These are phyloP conservation scores for Cydia amplana DNA, from an alignment of 1,140 invertebrate genomes.

Conservation along the genomic window DNA sequence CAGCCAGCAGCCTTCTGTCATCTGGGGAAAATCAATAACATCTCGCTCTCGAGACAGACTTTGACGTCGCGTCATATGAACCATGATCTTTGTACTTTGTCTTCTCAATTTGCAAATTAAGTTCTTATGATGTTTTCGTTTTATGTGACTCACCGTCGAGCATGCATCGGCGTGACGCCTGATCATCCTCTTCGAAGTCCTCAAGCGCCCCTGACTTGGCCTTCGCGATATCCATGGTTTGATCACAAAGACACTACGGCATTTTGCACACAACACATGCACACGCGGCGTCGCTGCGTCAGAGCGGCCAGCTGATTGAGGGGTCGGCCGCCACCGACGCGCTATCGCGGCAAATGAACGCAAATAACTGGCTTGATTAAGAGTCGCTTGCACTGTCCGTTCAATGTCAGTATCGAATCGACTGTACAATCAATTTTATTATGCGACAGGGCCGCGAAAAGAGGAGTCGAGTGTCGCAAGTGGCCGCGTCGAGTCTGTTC, in stretches of 20 bases:
- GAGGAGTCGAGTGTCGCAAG: slow-evolving; percentile 66
- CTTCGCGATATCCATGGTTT: slow-evolving; percentile 66
- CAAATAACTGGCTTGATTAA: slow-evolving; percentile 64
- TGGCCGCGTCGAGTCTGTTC: slow-evolving; percentile 43
- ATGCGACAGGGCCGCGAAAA: slow-evolving; percentile 68
- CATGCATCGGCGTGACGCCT: slow-evolving; percentile 67
- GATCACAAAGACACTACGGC: slow-evolving; percentile 49
- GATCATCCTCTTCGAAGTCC: slow-evolving; percentile 66
- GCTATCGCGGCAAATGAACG: slow-evolving; percentile 56
- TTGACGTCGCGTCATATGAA: slow-evolving; percentile 25
- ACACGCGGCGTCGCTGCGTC: slow-evolving; percentile 39
- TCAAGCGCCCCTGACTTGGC: slow-evolving; percentile 57
- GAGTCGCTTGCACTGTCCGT: slow-evolving; percentile 61
- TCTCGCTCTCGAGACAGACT: slow-evolving; percentile 11
- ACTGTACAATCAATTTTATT: slow-evolving; percentile 69
- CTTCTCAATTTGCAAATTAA: slow-evolving; percentile 33
- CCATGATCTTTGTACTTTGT: slow-evolving; percentile 40
- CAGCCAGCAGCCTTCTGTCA: slow-evolving; percentile 10
- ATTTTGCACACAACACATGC: slow-evolving; percentile 49
- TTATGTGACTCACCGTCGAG: slow-evolving; percentile 61
- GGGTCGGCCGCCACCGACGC: slow-evolving; percentile 39
- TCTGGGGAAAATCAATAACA: slow-evolving; percentile 46
- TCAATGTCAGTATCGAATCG: slow-evolving; percentile 76
- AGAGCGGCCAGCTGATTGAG: slow-evolving; percentile 48
- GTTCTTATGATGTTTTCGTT: slow-evolving; percentile 11